Evolutionary conservation across 2,888 invertebrate species (phyloP).

Genomic region (Tetrapedia diversipes): DNA sequence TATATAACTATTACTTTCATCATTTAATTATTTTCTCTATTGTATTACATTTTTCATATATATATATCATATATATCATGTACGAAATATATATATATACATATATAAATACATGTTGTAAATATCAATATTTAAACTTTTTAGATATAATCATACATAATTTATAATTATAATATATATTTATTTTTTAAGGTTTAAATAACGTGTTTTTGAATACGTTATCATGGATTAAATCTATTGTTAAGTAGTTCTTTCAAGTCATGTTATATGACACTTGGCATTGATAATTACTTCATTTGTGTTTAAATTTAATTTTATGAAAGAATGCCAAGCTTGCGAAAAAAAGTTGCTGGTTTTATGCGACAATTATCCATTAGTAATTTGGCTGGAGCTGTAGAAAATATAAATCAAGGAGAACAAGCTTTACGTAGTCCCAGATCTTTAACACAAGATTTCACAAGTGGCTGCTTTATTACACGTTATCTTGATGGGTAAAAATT

Average conservation of each 20-base stretch:
- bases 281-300: constrained; percentile 31
- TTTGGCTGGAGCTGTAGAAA: constrained; percentile 78
- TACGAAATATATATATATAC: too few species aligned
- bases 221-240: constrained; percentile 44
- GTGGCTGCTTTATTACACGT: constrained; percentile 87
- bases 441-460: constrained; percentile 80
- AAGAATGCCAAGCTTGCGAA: constrained; percentile 88
- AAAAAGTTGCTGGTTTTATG: constrained; percentile 89
- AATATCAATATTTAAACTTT: constrained; percentile 1
- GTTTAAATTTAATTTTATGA: constrained; percentile 36
- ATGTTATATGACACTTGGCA: constrained; percentile 51
- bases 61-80: background rate
- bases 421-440: constrained; percentile 85
- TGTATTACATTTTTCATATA: background rate
- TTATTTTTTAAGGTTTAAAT: constrained; percentile 47
- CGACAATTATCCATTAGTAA: constrained; percentile 87
- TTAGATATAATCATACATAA: background rate
- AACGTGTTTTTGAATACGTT: constrained; percentile 18
- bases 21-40: background rate
- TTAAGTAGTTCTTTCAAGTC: constrained; percentile 32
- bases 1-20: constrained; percentile 23
- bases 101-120: background rate
- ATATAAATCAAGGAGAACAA: constrained; percentile 76
- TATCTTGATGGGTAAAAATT: constrained; percentile 87
- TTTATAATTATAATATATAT: background rate